Base-by-base conservation (phyloP, 1,140 invertebrate genomes). In the Drosophila murphyi region DNA sequence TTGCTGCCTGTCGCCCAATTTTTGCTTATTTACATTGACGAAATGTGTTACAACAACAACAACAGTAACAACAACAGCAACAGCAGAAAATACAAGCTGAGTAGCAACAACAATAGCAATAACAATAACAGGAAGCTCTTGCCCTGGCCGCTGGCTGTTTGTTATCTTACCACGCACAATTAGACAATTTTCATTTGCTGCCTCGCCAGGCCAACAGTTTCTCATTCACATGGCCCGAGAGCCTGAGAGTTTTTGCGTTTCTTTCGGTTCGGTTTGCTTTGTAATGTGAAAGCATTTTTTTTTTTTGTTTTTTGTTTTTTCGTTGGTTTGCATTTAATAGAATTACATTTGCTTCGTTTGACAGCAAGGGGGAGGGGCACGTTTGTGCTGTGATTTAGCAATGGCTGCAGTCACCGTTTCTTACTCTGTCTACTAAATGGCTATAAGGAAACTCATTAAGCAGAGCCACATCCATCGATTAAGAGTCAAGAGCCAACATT, bases 111-210 rank as follows among this genome's bases (percentile, higher is more conserved):
- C 68, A 60, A 60, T 37, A 50, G 63, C 51, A 82, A 79, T 52
- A 88, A 87, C 83, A 88, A 87, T 87, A 80, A 88, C 83, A 87
- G 83, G 83, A 88, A 87, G 80, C 83, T 86, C 68, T 72, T 32
- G 73, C 61, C 76, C 57, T 45, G 50, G 60, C 73, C 73, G 45
- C 48, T 43, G 47, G 59, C 73, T 77, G 63, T 89, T 89, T 87
- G 85, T 89, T 89, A 89, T 89, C 86, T 89, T 89, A 85, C 78
- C 86, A 90, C 86, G 85, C 85, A 89, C 85, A 89, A 89, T 89
- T 89, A 89, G 86, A 89, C 85, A 89, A 89, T 89, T 89, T 90
- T 74, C 78, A 85, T 88, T 83, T 82, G 76, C 29, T 43, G 39
- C 3, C 39, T 10, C 7, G 39, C 47, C 51, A 20, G 12, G 51